Evolutionary conservation across 2,888 invertebrate species (phyloP).

Genomic region (Plusia festucae): DNA sequence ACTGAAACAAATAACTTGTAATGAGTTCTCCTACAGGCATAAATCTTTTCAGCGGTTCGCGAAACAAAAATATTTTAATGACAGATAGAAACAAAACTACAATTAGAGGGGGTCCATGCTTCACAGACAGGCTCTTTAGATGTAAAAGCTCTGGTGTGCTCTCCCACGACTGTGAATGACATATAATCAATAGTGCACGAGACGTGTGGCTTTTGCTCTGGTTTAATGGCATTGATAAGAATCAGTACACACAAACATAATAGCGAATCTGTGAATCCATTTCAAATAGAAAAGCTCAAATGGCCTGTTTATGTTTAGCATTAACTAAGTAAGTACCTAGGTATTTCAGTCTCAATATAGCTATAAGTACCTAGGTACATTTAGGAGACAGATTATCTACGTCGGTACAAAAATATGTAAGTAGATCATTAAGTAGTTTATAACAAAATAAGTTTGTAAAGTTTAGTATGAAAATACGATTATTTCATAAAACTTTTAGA

Average conservation of each 20-base stretch:
- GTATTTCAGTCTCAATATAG: too few relatives aligned
- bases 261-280: conserved; percentile 6
- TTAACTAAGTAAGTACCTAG: not conserved
- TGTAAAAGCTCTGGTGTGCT: conserved; percentile 58
- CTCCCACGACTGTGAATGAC: conserved; percentile 63
- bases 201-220: conserved; percentile 48
- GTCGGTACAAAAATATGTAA: not conserved
- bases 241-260: conserved; percentile 35
- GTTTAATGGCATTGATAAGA: conserved; percentile 43
- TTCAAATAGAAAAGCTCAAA: not conserved
- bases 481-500: too few relatives aligned
- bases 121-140: conserved; percentile 49
- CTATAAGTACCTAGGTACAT: too few relatives aligned
- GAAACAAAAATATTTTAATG: not conserved
- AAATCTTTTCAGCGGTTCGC: conserved; percentile 2
- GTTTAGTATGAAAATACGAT: too few relatives aligned
- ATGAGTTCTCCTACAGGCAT: not conserved
- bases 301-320: not conserved
- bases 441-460: too few relatives aligned
- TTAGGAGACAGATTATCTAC: too few relatives aligned
- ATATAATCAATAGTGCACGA: conserved; percentile 66
- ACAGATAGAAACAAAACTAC: conserved; percentile 12
- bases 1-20: not conserved
- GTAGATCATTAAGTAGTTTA: not conserved
- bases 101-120: conserved; percentile 13